Percentiles rank a stretch among this genome's conserved stretches.
phyloP scores from a whole-genome alignment of 2,888 invertebrate species.

The Drosophila eohydei region DNA sequence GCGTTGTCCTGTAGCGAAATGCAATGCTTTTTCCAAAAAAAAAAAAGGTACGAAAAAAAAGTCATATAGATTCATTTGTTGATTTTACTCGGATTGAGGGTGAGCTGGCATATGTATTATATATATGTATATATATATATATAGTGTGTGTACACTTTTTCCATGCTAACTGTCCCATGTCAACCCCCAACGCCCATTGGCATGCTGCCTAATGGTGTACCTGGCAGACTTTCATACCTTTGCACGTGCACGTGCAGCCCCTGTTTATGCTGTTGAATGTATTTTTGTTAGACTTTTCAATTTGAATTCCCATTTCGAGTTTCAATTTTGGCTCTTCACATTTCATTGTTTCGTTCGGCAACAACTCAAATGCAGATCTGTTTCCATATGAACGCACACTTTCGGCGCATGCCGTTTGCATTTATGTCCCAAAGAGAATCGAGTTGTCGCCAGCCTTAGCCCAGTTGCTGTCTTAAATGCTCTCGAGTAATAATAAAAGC shows the following conservation, averaged over 20 bases:
- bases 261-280: slow-evolving; percentile 28
- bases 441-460: neutral
- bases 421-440: neutral
- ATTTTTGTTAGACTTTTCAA: slow-evolving; percentile 42
- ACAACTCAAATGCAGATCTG: slow-evolving; percentile 43
- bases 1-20: slow-evolving; percentile 51
- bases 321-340: slow-evolving; percentile 40
- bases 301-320: slow-evolving; percentile 25
- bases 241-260: slow-evolving; percentile 54
- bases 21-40: slow-evolving; percentile 51
- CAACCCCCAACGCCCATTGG: slow-evolving; percentile 31
- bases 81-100: slow-evolving; percentile 49
- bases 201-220: slow-evolving; percentile 16
- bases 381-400: slow-evolving; percentile 64
- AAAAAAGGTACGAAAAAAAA: slow-evolving; percentile 26
- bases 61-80: slow-evolving; percentile 60
- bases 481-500: neutral
- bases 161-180: slow-evolving; percentile 23
- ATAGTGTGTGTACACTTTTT: neutral
- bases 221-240: slow-evolving; percentile 37
- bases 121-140: neutral
- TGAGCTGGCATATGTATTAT: slow-evolving; percentile 15
- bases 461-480: neutral
- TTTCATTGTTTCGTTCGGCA: slow-evolving; percentile 25
- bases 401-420: slow-evolving; percentile 59